Evolutionary conservation across 53 echinoderm and acorn worm genomes (phyloP), one percentile per base, ranked within the genome.

Genomic region (Zoroaster sp.): DNA sequence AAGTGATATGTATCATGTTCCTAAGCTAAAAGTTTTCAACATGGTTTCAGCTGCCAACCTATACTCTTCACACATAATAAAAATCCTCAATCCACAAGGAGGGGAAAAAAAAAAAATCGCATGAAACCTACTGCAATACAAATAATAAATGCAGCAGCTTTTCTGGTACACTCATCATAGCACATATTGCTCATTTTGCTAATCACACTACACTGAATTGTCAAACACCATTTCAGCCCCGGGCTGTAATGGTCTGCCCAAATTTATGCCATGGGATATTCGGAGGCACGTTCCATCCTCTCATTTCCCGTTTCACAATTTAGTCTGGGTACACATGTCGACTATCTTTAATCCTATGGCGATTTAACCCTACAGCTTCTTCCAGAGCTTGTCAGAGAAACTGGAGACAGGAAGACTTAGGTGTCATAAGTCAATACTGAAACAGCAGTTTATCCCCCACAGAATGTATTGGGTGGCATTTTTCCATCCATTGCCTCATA

Each of bases 181-280:
- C 36, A 38, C 36, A 41, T 20, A 17, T 18, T 49, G 51, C 85
- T 66, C 51, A 49, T 85, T 51, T 42, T 33, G 13, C 37, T 68
- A 33, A 69, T 83, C 69, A 46, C 49, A 69, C 71, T 35, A 46
- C 51, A 71, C 47, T 70, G 51, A 85, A 85, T 69, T 85, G 85
- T 85, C 85, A 85, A 85, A 85, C 85, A 85, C 85, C 85, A 85
- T 85, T 69, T 69, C 85, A 36, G 69, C 70, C 71, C 52, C 37
- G 14, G 85, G 85, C 85, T 71, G 47, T 40, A 17, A 38, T 33
- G 36, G 12, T 35, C 55, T 74, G 36, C 74, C 23, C 40, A 23
- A 23, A 20, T 28, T 43, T 35, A 37, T 49, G 34, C 40, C 53
- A 69, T 33, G 35, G 35, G 85, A 69, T 85, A 85, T 85, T 69